Evolutionary conservation across 1,140 invertebrate genomes (phyloP).

Genomic region (Hypothenemus hampei): DNA sequence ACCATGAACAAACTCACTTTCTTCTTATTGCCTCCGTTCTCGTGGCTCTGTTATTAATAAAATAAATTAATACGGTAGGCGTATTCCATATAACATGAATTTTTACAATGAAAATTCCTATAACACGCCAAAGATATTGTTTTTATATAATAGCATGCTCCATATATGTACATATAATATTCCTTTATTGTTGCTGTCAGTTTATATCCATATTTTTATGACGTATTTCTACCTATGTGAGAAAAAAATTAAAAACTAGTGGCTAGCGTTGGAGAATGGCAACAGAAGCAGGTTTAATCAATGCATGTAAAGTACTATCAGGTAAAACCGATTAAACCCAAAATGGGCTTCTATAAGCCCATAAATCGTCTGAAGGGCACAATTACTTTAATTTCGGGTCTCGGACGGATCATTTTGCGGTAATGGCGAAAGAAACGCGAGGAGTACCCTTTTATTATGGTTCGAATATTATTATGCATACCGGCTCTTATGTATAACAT

Average conservation of each 20-base stretch:
- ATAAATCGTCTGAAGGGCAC: conserved; percentile 20
- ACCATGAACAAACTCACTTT: no score
- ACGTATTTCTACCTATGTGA: neutral
- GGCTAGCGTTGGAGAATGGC: conserved; percentile 1
- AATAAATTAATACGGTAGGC: no score
- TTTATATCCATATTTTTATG: no score
- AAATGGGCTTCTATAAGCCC: conserved; percentile 19
- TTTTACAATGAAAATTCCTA: no score
- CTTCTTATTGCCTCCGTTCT: no score
- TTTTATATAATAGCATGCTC: no score
- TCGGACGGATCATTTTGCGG: neutral
- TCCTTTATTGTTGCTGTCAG: no score
- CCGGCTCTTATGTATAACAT: no score
- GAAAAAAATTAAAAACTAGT: conserved; percentile 1
- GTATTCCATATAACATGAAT: no score
- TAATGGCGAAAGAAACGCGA: neutral
- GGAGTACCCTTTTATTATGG: neutral
- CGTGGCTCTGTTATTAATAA: no score
- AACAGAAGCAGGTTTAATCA: conserved; percentile 9
- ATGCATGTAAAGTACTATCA: conserved; percentile 20
- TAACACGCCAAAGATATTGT: no score
- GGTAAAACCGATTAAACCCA: conserved; percentile 15
- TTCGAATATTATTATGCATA: neutral
- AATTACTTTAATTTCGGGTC: conserved; percentile 19
- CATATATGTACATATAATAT: no score